Base-by-base conservation (phyloP, 1,140 invertebrate genomes). In the Theocolax elegans region DNA sequence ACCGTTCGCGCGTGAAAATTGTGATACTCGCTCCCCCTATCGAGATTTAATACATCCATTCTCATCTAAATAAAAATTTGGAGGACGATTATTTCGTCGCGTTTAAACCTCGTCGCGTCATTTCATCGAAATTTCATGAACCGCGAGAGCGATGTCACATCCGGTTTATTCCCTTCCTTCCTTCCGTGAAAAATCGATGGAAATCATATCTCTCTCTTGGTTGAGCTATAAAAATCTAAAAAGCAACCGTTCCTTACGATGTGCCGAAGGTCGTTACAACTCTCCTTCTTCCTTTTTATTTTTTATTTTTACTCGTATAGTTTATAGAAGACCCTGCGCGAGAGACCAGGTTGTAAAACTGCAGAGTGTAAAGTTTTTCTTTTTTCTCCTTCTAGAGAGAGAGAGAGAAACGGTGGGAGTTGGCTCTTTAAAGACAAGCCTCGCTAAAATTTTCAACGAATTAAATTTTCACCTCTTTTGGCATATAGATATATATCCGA, bases 221-320 rank as follows among this genome's bases (percentile, higher is more conserved):
- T 35, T 35, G 31, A 35, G 31, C 31, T 35, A 35, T 35, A 35
- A 35, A 35, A 35, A 35, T 35, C 31, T 49, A 23, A 49, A 53
- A 53, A 53, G 23, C n/a, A 25, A 13, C 31, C 10, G 27, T 53
- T 29, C 51, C 51, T 53, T 67, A 59, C 46, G 40, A 60, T 3
- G 54, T 51, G 42, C 44, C 53, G 29, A 49, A 59, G 65, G 44
- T 59, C 65, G 44, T 67, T 59, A 49, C 23, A 31, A 17, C 31
- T 54, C n/a, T 6, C 23, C 25, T 9, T 62, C 21, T 49, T 49
- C 19, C 25, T 15, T 4, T 13, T 19, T 21, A 21, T 40, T 17
- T 29, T 21, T 19, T 13, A 17, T 56, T 44, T 40, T 49, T 12
- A 17, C 10, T 35, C 31, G 9, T 19, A 17, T 21, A 19, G 21